Evolutionary conservation across 2,797 vertebrate species (phyloP).

Genomic region (Centroberyx gerrardi): DNA sequence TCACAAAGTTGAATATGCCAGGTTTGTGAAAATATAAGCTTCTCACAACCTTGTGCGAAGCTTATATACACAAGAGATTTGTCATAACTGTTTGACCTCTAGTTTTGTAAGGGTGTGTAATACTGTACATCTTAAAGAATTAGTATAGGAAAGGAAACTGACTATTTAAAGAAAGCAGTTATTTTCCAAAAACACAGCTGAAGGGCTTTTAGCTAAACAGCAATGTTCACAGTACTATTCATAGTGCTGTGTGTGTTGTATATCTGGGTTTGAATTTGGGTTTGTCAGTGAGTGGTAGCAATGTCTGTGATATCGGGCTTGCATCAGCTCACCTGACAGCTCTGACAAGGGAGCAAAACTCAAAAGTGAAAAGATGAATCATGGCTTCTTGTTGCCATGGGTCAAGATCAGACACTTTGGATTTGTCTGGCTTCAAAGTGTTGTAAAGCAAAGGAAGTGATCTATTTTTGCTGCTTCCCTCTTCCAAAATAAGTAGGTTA

Average conservation of each 20-base stretch:
- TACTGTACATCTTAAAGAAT: neutral
- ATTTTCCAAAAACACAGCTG: conserved; percentile 13
- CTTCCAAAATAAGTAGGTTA: conserved; percentile 41
- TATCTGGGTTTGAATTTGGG: conserved; percentile 68
- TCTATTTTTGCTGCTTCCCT: conserved; percentile 69
- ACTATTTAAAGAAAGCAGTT: conserved; percentile 6
- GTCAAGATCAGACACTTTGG: conserved; percentile 58
- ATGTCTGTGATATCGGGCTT: conserved; percentile 58
- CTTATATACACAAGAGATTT: neutral
- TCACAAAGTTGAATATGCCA: neutral
- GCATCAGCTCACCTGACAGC: conserved; percentile 76
- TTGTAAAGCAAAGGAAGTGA: conserved; percentile 50
- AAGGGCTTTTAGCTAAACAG: conserved; percentile 28
- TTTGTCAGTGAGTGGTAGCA: conserved; percentile 52
- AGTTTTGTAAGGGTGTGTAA: neutral
- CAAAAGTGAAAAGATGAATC: conserved; percentile 37
- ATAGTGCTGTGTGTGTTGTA: conserved; percentile 63
- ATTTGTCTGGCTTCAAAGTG: conserved; percentile 41
- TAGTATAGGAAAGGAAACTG: conserved; percentile 3
- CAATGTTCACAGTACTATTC: conserved; percentile 64
- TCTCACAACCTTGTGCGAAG: neutral
- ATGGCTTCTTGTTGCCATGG: conserved; percentile 52
- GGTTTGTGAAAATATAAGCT: neutral
- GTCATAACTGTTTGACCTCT: conserved; percentile 1
- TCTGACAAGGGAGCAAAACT: conserved; percentile 57